A percentile compares a stretch with the other conserved stretches of the same genome.
Evolutionary conservation across 2,797 vertebrate species (phyloP).

Genomic region (Onychomys arenicola): DNA sequence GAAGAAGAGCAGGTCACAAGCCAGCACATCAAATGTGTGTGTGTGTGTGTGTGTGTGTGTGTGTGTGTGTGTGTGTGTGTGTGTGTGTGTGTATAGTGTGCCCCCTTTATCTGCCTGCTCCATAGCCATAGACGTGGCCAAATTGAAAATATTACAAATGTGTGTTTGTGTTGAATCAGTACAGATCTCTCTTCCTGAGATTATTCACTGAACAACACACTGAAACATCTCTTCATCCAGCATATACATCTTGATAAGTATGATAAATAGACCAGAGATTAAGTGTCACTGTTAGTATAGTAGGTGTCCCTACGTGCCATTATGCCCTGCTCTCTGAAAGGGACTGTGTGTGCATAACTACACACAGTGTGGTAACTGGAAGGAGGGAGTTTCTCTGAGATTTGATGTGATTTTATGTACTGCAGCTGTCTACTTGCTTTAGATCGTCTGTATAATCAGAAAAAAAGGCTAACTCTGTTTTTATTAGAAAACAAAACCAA

Average conservation of each 20-base stretch:
- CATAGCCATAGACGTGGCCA: not conserved
- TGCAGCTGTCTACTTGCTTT: not conserved
- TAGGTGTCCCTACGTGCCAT: too few species aligned
- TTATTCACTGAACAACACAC: not conserved
- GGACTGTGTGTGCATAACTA: too few species aligned
- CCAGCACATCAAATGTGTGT: not conserved
- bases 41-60: not conserved
- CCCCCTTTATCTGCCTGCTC: not conserved
- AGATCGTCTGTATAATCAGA: slow-evolving; percentile 7
- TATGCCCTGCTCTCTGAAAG: not conserved
- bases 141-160: not conserved
- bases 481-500: slow-evolving; percentile 16
- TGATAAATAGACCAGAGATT: not conserved
- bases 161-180: not conserved
- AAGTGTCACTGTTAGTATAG: not conserved
- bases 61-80: not conserved
- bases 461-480: not conserved
- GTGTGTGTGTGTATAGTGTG: not conserved
- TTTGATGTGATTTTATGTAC: not conserved
- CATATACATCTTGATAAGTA: not conserved
- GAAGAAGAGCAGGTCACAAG: not conserved
- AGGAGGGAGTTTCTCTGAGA: not conserved
- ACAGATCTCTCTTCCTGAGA: not conserved
- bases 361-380: not conserved
- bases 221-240: not conserved